phyloP scores from a whole-genome alignment of 2,888 invertebrate genomes.

The Xestoiulus laeticollis region DNA sequence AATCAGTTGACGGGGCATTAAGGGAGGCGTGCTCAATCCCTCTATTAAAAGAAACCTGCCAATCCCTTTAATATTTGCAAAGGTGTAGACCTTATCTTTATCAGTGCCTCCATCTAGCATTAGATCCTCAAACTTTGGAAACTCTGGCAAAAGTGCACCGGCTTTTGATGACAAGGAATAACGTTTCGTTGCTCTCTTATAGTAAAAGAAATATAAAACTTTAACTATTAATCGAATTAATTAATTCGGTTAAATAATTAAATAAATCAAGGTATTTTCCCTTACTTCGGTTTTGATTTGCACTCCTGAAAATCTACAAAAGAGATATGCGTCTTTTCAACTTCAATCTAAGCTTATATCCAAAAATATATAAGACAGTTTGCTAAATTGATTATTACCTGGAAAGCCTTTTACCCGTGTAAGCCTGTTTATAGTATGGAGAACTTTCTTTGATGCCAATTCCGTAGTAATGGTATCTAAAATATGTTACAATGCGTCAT shows the following conservation, averaged over 20 bases:
- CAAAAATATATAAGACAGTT: background rate
- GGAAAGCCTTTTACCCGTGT: constrained; percentile 62
- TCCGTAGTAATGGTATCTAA: constrained; percentile 67
- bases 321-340: background rate
- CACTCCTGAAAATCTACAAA: constrained; percentile 47
- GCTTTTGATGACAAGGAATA: constrained; percentile 39
- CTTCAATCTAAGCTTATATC: background rate
- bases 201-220: background rate
- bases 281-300: constrained; percentile 50
- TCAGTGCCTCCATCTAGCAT: constrained; percentile 61
- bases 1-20: too few relatives aligned
- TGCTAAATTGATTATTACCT: background rate
- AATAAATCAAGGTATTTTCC: background rate
- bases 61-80: too few relatives aligned
- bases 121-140: constrained; percentile 64
- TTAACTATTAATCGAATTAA: background rate
- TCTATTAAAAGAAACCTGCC: too few relatives aligned
- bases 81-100: constrained; percentile 45
- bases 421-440: constrained; percentile 64
- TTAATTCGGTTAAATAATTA: background rate
- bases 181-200: background rate
- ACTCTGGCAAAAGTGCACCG: constrained; percentile 65
- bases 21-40: too few relatives aligned
- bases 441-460: constrained; percentile 66
- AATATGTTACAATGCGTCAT: too few relatives aligned